Evolutionary conservation across 2,113 vertebrate species (phyloP).

Genomic region (Mustela lutreola): DNA sequence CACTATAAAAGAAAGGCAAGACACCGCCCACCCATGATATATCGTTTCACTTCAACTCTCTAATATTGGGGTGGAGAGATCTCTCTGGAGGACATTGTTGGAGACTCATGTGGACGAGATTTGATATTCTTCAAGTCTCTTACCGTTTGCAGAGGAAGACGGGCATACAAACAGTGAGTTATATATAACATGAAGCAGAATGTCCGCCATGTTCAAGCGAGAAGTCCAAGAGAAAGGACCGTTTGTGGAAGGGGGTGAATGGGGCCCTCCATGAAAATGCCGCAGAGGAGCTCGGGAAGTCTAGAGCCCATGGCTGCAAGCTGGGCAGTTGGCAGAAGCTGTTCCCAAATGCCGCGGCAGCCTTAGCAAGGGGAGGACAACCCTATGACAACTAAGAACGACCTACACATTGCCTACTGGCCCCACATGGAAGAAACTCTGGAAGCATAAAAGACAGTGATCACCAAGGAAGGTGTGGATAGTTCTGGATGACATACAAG

Average conservation of each 20-base stretch:
- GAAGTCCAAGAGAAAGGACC: not conserved
- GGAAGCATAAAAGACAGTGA: not conserved
- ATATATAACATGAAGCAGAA: too few relatives aligned
- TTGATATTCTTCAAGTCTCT: not conserved
- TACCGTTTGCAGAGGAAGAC: not conserved
- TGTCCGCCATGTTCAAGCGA: not conserved
- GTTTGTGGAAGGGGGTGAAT: not conserved
- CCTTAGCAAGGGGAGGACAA: not conserved
- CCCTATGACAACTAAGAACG: accelerated
- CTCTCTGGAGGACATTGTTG: not conserved
- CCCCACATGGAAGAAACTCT: not conserved
- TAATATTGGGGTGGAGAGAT: not conserved
- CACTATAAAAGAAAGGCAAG: not conserved
- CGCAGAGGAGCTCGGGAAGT: not conserved
- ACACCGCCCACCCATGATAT: not conserved
- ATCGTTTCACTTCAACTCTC: not conserved
- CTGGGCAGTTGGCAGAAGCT: not conserved
- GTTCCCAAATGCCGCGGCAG: not conserved
- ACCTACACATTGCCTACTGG: not conserved
- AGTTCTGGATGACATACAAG: not conserved
- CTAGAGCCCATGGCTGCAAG: not conserved
- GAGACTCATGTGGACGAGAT: not conserved
- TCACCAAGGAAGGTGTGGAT: not conserved
- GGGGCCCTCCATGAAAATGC: not conserved
- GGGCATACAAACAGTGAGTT: not conserved